Percentiles rank a stretch among this genome's conserved stretches.
Conservation (phyloP, 2,888 invertebrate genomes). For the Keiferia lycopersicella region DNA sequence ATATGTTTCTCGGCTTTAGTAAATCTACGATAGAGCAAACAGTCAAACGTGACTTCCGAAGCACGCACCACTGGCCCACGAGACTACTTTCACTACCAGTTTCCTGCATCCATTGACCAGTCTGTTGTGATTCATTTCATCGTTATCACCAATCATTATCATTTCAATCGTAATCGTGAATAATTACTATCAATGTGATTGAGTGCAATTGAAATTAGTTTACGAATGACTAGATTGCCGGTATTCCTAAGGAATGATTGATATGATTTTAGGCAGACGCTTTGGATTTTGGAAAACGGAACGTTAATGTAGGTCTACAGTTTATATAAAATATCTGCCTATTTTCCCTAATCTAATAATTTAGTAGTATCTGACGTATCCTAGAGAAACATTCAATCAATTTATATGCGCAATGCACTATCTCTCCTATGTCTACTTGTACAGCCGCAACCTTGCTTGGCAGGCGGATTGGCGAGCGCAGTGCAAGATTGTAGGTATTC, state of each 20-base stretch:
- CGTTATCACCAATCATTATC: conserved; percentile 22
- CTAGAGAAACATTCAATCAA: too few species aligned
- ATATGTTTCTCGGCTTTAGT: too few species aligned
- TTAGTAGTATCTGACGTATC: too few species aligned
- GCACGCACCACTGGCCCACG: background rate
- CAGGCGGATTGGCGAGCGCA: too few species aligned
- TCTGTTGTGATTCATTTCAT: conserved; percentile 33
- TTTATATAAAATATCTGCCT: too few species aligned
- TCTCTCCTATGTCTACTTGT: too few species aligned
- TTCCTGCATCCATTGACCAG: conserved; percentile 41
- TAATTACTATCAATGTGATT: conserved; percentile 12
- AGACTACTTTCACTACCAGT: conserved; percentile 34
- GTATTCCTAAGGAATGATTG: background rate
- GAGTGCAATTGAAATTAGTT: conserved; percentile 13
- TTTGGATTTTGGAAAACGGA: background rate
- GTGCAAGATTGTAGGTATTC: too few species aligned
- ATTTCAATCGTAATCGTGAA: conserved; percentile 9
- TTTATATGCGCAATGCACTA: too few species aligned
- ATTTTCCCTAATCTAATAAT: too few species aligned
- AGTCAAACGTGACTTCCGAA: conserved; percentile 47
- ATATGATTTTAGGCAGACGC: too few species aligned
- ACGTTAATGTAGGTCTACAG: background rate
- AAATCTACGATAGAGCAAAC: background rate
- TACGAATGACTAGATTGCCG: background rate
- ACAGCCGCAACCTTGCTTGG: too few species aligned